Percentiles rank a stretch among this genome's conserved stretches.
phyloP scores from a whole-genome alignment of 2,888 invertebrate species.

The Callinectes sapidus region DNA sequence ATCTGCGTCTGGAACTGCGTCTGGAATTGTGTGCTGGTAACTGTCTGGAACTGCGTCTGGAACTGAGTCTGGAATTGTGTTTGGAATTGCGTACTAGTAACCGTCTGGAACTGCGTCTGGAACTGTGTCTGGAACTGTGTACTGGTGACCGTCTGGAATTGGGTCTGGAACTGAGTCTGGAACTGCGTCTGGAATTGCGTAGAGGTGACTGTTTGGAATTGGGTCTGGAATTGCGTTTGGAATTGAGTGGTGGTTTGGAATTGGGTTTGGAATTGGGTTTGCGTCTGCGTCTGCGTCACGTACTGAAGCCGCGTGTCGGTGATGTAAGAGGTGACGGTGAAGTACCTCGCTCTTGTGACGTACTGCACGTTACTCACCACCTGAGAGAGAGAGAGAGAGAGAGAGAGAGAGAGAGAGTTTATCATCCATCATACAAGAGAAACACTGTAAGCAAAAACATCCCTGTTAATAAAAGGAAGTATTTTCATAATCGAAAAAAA shows the following conservation, averaged over 20 bases:
- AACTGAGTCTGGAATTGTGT: conserved; percentile 50
- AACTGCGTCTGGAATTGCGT: conserved; percentile 46
- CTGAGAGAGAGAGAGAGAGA: conserved; percentile 53
- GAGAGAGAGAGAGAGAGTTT: conserved; percentile 26
- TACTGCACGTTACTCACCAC: conserved; percentile 70
- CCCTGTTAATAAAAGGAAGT: not conserved
- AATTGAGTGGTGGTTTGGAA: conserved; percentile 36
- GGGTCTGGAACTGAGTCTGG: conserved; percentile 44
- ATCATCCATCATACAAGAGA: not conserved
- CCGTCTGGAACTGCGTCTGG: conserved; percentile 67
- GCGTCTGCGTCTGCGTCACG: conserved; percentile 63
- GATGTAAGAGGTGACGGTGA: conserved; percentile 72
- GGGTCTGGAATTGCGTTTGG: conserved; percentile 45
- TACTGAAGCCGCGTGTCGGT: conserved; percentile 68
- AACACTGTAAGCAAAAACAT: not conserved
- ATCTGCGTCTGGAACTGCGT: conserved; percentile 37
- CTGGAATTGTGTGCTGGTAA: conserved; percentile 44
- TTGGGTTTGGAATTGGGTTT: conserved; percentile 41
- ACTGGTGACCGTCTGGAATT: not conserved
- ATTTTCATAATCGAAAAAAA: not conserved
- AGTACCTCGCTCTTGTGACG: conserved; percentile 71
- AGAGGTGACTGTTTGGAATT: conserved; percentile 32
- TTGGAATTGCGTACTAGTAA: conserved; percentile 42
- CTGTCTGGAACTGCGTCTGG: conserved; percentile 66
- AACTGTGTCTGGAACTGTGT: conserved; percentile 47